Percentiles rank a stretch among this genome's conserved stretches.
phyloP scores from a whole-genome alignment of 2,113 vertebrate species.

The Melanerpes aurifrons region DNA sequence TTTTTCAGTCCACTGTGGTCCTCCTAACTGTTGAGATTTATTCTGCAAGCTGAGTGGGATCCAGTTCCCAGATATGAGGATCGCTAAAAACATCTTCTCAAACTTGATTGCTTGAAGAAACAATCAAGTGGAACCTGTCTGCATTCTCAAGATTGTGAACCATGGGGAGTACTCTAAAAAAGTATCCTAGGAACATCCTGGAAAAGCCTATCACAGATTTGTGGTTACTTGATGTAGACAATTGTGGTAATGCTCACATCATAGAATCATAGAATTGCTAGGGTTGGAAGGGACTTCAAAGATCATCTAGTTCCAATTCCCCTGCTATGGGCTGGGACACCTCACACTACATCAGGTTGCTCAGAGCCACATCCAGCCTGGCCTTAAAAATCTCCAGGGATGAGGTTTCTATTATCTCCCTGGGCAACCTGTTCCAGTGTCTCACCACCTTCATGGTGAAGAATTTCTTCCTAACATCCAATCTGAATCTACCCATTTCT shows the following conservation, averaged over 20 bases:
- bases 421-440: too few relatives aligned
- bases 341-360: too few relatives aligned
- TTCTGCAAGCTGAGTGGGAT: not conserved
- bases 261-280: too few relatives aligned
- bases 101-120: not conserved
- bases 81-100: not conserved
- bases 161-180: not conserved
- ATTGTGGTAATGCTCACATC: not conserved
- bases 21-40: not conserved
- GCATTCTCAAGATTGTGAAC: not conserved
- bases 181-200: not conserved
- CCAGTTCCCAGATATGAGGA: slow-evolving; percentile 23
- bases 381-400: too few relatives aligned
- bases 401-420: too few relatives aligned
- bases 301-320: too few relatives aligned
- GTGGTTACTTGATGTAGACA: not conserved
- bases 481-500: too few relatives aligned
- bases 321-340: too few relatives aligned
- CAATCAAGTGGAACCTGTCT: not conserved
- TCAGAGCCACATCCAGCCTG: too few relatives aligned
- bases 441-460: too few relatives aligned
- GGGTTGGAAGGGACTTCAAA: too few relatives aligned
- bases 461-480: too few relatives aligned
- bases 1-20: not conserved
- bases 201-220: not conserved